Conservation (phyloP, 2,888 invertebrate genomes). For the Diachrysia chrysitis region DNA sequence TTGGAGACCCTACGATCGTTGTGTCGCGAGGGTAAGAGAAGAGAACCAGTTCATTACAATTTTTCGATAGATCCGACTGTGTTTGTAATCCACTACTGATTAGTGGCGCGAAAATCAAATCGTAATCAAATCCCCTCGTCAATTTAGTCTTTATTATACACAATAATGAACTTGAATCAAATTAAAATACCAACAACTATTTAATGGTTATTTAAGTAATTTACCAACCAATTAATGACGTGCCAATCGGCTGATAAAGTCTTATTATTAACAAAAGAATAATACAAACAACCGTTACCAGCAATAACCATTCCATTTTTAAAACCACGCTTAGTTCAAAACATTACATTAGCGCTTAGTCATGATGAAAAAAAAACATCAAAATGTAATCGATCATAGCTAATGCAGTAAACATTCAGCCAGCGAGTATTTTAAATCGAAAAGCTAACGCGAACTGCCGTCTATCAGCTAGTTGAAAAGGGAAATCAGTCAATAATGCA, state of each 20-base stretch:
- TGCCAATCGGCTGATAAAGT: conserved; percentile 26
- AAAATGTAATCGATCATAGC: conserved; percentile 64
- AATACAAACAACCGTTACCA: conserved; percentile 40
- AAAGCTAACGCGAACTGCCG: conserved; percentile 73
- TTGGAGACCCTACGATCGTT: conserved; percentile 81
- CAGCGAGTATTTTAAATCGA: conserved; percentile 79
- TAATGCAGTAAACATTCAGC: conserved; percentile 75
- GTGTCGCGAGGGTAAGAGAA: conserved; percentile 73
- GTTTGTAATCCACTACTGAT: conserved; percentile 48
- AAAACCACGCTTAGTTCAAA: conserved; percentile 40
- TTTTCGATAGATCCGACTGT: conserved; percentile 70
- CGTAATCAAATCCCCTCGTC: conserved; percentile 32
- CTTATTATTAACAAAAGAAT: conserved; percentile 38
- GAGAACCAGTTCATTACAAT: conserved; percentile 68
- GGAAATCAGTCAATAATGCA: conserved; percentile 89
- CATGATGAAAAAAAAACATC: conserved; percentile 51
- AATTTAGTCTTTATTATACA: conserved; percentile 26
- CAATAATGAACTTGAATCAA: conserved; percentile 39
- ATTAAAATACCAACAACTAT: conserved; percentile 26
- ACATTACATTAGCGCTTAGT: conserved; percentile 54
- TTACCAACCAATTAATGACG: conserved; percentile 4
- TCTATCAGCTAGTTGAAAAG: conserved; percentile 85
- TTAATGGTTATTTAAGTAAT: background rate
- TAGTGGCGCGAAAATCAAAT: conserved; percentile 44
- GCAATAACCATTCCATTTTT: conserved; percentile 58